A percentile compares a stretch with the other conserved stretches of the same genome.
phyloP scores from a whole-genome alignment of 2,888 invertebrate genomes.

The Cerastis leucographa region DNA sequence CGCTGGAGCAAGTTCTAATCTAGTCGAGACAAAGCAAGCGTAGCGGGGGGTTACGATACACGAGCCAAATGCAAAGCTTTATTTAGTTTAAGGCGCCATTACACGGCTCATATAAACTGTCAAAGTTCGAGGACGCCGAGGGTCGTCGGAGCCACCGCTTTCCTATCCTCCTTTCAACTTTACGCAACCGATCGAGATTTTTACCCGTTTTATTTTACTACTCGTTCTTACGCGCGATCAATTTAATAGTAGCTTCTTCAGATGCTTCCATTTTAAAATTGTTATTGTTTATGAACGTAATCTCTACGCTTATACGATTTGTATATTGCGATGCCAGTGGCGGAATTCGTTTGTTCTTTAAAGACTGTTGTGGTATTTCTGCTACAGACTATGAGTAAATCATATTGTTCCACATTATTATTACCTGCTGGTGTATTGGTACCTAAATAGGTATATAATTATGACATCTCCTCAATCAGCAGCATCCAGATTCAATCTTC shows the following conservation, averaged over 20 bases:
- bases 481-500: not conserved
- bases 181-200: conserved; percentile 78
- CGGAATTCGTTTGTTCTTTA: not conserved
- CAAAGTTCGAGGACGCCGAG: conserved; percentile 86
- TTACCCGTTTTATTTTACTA: conserved; percentile 76
- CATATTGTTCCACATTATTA: not conserved
- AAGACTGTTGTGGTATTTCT: not conserved
- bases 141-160: conserved; percentile 74
- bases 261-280: conserved; percentile 54
- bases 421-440: not conserved
- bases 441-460: not conserved
- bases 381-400: not conserved
- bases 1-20: conserved; percentile 79
- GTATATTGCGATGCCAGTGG: not conserved
- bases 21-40: conserved; percentile 83
- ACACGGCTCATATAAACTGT: conserved; percentile 90
- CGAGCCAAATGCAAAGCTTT: conserved; percentile 88
- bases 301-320: conserved; percentile 5
- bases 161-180: conserved; percentile 72
- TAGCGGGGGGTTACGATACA: conserved; percentile 79
- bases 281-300: conserved; percentile 47
- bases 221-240: conserved; percentile 71
- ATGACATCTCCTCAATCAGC: not conserved
- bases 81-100: conserved; percentile 90
- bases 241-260: conserved; percentile 60